phyloP scores from a whole-genome alignment of 2,113 vertebrate genomes.

The Serinus canaria region DNA sequence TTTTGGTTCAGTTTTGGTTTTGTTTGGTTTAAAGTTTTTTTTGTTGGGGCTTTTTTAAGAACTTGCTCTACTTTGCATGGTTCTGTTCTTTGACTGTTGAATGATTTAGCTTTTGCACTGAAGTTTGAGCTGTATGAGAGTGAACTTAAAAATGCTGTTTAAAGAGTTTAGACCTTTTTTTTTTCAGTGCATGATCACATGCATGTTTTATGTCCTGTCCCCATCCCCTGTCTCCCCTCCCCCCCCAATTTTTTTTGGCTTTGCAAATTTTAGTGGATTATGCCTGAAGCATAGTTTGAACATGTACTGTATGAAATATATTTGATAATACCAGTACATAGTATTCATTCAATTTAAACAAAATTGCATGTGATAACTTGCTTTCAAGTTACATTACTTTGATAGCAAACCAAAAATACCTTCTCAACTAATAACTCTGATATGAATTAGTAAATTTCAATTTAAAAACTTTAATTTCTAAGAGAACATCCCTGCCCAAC shows the following conservation, averaged over 20 bases:
- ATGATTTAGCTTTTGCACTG: slow-evolving; percentile 77
- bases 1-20: background rate
- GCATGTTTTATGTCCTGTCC: slow-evolving; percentile 45
- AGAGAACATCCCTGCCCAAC: background rate
- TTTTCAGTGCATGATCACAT: slow-evolving; percentile 70
- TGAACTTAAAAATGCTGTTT: slow-evolving; percentile 64
- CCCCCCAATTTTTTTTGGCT: background rate
- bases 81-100: slow-evolving; percentile 73
- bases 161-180: background rate
- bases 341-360: slow-evolving; percentile 26
- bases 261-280: slow-evolving; percentile 61
- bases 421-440: background rate
- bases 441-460: background rate
- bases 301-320: slow-evolving; percentile 10
- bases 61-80: slow-evolving; percentile 76
- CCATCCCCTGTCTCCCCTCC: background rate
- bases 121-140: slow-evolving; percentile 67
- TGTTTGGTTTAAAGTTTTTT: background rate
- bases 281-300: slow-evolving; percentile 24
- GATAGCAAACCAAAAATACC: slow-evolving; percentile 26
- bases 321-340: background rate
- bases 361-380: slow-evolving; percentile 52
- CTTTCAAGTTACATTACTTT: slow-evolving; percentile 48
- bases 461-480: background rate
- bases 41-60: slow-evolving; percentile 45